A percentile compares a stretch with the other conserved stretches of the same genome.
phyloP scores from a whole-genome alignment of 2,888 invertebrate species.

The Agrotis clavis region DNA sequence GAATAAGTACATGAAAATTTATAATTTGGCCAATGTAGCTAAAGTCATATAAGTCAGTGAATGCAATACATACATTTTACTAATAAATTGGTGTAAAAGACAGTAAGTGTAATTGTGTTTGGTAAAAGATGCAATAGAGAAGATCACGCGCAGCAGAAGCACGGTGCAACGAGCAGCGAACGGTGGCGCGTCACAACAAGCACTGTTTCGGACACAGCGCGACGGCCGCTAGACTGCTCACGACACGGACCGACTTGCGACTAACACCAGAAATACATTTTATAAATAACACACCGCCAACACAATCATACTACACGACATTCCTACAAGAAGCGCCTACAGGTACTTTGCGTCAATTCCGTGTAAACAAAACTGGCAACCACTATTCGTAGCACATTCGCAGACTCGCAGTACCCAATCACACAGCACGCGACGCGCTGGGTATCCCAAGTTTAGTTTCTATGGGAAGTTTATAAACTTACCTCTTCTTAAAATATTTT shows the following conservation, averaged over 20 bases:
- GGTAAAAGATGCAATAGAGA: neutral
- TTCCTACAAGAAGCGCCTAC: constrained; percentile 34
- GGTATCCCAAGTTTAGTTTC: neutral
- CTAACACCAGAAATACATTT: constrained; percentile 58
- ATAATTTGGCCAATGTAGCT: neutral
- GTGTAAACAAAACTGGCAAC: constrained; percentile 38
- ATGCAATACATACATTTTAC: constrained; percentile 50
- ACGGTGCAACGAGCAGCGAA: constrained; percentile 35
- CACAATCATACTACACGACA: constrained; percentile 44
- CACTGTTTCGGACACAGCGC: constrained; percentile 3
- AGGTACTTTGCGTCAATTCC: constrained; percentile 38
- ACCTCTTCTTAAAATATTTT: constrained; percentile 30
- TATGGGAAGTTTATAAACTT: constrained; percentile 1
- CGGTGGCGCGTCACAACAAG: constrained; percentile 12
- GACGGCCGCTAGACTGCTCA: constrained; percentile 31
- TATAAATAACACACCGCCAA: constrained; percentile 63
- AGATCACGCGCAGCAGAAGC: neutral
- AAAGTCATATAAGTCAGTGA: neutral
- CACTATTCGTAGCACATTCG: neutral
- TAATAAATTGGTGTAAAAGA: too few species aligned
- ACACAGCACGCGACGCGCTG: neutral
- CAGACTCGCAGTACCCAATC: neutral
- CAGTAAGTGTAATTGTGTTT: constrained; percentile 1
- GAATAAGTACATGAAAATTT: neutral
- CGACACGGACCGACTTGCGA: constrained; percentile 31